Evolutionary conservation across 2,888 invertebrate species (phyloP), one percentile per base, ranked within the genome.

Genomic region (Oligia strigilis): DNA sequence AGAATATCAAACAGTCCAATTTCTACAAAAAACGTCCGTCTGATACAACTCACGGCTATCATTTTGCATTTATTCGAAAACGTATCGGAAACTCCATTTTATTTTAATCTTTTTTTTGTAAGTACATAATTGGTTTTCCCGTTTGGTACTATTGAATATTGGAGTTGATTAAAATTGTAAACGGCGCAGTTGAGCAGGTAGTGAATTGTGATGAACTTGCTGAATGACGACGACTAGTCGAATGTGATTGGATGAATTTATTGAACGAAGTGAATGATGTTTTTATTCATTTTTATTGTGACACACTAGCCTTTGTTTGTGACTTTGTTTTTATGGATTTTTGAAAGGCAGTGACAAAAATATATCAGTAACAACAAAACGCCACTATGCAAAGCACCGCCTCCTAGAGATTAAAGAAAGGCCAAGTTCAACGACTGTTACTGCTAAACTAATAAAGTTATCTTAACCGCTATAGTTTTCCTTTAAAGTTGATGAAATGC

Each of bases 121-220:
- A 9, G 23, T 36, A 49, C 14, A 19, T 19, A 62, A 76, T 66
- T 82, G 75, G 14, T 76, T 86, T 86, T 70, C 19, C 46, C 23
- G 14, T 14, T 81, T 46, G 14, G 17, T 81, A 52, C 73, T 65
- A 46, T 77, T 72, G 72, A 83, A 86, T 73, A 78, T 76, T 36
- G 40, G 6, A 77, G 60, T 77, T 72, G 46, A 86, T 75, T 66
- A 77, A 77, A 87, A 84, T 70, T 75, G 65, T 78, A 71, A 73
- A 66, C 40, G 76, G 14, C 19, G 43, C 66, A 67, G 78, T 55
- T 58, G 74, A 64, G 9, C 69, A 40, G 72, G 40, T 36, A 65
- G 13, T 36, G 78, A 80, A 80, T 82, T 58, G 71, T 72, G 58
- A 81, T 58, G 19, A 55, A 72, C 19, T 67, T n/a, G 49, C n/a